Evolutionary conservation across 2,888 invertebrate species (phyloP).

Genomic region (Platerodrilus igneus): DNA sequence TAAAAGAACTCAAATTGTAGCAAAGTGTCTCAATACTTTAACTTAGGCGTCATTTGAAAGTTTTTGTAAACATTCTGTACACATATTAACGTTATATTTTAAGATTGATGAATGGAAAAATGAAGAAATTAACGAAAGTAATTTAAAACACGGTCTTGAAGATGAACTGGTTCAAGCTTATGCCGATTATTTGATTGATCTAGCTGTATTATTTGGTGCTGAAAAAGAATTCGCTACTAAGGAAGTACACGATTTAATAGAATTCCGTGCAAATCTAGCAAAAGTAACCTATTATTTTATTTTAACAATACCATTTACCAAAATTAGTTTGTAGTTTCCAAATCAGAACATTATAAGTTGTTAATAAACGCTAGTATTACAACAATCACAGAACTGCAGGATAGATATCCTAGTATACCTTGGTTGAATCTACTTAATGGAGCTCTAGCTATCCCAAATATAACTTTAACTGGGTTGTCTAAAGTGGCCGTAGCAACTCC

Average conservation of each 20-base stretch:
- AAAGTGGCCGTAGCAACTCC: background rate
- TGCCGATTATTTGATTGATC: conserved; percentile 30
- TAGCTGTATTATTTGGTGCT: conserved; percentile 32
- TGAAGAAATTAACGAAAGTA: conserved; percentile 23
- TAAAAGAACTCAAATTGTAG: no score
- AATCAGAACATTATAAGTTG: conserved; percentile 1
- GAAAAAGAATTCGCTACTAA: conserved; percentile 21
- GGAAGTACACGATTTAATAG: conserved; percentile 28
- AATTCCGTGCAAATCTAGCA: conserved; percentile 29
- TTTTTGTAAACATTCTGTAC: no score
- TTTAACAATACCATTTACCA: background rate
- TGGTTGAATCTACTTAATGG: background rate
- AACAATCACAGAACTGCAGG: background rate
- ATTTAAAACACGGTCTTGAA: conserved; percentile 18
- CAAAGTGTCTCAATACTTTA: no score
- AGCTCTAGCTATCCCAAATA: background rate
- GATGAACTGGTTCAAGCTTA: conserved; percentile 26
- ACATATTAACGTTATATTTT: no score
- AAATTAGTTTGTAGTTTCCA: no score
- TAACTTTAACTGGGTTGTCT: background rate
- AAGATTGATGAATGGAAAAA: no score
- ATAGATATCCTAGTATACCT: background rate
- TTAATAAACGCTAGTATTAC: no score
- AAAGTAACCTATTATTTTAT: conserved; percentile 3
- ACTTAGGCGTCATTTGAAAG: no score